Base-by-base conservation (phyloP, 35 echinoderm and acorn worm genomes). In the Lytechinus variegatus region DNA sequence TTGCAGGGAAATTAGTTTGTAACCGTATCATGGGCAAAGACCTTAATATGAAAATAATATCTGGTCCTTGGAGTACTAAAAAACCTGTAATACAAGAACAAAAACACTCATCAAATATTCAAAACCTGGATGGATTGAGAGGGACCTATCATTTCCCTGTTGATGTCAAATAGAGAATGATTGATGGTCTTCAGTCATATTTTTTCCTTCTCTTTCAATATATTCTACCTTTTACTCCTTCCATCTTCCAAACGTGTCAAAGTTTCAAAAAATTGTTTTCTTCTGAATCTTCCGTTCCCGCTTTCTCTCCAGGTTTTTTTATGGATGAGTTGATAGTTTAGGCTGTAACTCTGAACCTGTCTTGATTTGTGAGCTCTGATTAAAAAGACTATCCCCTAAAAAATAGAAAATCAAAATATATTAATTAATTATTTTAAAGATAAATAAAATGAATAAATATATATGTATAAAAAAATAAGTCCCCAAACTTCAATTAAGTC, bases 41-140 rank as follows among this genome's bases (percentile, higher is more conserved):
- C 92, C 55, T 93, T 93, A 93, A 93, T 93, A 93, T 93, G 92
- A 93, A 93, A 93, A 54, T 57, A 55, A 93, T 93, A 93, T 54
- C 92, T 27, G 9, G 54, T 93, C 92, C 92, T 93, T 54, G 55
- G 92, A 93, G 92, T 93, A 54, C 92, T 93, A 93, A 93, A 44
- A 44, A 44, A 14, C 8, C 54, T 28, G 92, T 93, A 93, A 93
- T 57, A 16, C 0, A 28, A 56, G 92, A 93, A 55, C 53, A 57
- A 93, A 57, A 93, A 93, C 54, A 93, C 52, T 57, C 54, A 93
- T 93, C 52, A 93, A 93, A 93, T 93, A 93, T 93, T 93, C 92
- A 93, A 57, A 93, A 27, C 28, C 52, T 27, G 92, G 53, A 55
- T 27, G 54, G 88, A 90, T 79, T 24, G 66, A 79, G 21, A 24